These are phyloP conservation scores for Falco punctatus DNA, from an alignment of 2,113 vertebrate species.

Conservation along the genomic window DNA sequence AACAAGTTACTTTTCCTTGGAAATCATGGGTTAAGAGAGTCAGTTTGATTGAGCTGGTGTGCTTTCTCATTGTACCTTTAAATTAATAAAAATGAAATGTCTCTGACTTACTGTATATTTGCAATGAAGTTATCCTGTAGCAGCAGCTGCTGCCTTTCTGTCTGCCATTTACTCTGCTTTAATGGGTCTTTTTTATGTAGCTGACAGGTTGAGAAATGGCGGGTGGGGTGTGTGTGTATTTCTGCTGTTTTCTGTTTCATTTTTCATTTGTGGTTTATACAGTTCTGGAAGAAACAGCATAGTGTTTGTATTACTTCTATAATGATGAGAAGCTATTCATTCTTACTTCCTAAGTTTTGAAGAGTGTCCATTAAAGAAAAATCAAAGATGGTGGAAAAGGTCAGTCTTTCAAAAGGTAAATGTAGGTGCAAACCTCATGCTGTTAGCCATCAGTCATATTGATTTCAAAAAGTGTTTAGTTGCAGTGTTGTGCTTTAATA, in stretches of 20 bases:
- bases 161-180: background rate
- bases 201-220: constrained; percentile 21
- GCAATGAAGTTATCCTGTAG: background rate
- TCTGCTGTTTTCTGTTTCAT: background rate
- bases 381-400: constrained; percentile 40
- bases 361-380: constrained; percentile 2
- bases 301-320: background rate
- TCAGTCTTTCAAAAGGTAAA: constrained; percentile 54
- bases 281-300: background rate
- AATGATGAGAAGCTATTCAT: background rate
- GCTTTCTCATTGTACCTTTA: background rate
- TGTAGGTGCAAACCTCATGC: background rate
- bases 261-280: background rate
- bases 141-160: background rate
- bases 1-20: background rate
- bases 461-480: constrained; percentile 10
- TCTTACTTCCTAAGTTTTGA: background rate
- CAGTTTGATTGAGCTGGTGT: background rate
- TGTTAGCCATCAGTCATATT: constrained; percentile 25
- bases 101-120: background rate
- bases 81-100: constrained; percentile 17
- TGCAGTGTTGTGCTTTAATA: constrained; percentile 18
- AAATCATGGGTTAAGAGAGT: background rate
- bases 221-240: background rate
- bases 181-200: background rate